Base-by-base conservation (phyloP, 2,797 vertebrate genomes). In the Mallotus villosus region DNA sequence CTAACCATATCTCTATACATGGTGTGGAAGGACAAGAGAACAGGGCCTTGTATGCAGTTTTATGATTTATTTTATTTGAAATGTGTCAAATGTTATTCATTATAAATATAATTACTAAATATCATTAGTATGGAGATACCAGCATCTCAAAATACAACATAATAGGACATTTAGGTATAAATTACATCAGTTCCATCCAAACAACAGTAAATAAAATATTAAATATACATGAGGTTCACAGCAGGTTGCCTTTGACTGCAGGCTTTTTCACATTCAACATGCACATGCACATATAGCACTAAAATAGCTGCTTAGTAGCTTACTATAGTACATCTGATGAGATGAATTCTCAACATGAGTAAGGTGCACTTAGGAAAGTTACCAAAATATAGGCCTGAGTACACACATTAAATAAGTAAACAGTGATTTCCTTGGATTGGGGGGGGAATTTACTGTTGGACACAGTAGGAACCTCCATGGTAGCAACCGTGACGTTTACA, bases 81-180 rank as follows among this genome's bases (percentile, higher is more conserved):
- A 34, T 6, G 32, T 34, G 7, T 8, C 32, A 34, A 34, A 22
- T 16, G n/a, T 11, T 19, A 29, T 29, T 17, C 9, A 19, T n/a
- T 57, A 75, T 72, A 17, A 46, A 72, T 63, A 5, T 73, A 34
- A 58, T 72, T 46, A 14, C 41, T 14, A 46, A 46, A 46, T 46
- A 46, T 46, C 12, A 12, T 46, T 46, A 46, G 68, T 4, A 3
- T 27, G 0, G 82, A n/a, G 85, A 90, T 87, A 87, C 88, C 89
- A 57, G 89, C 89, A 89, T 81, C 88, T 81, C 78, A 58, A 34
- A 69, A 73, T 46, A 81, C 66, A 84, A 80, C 85, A 85, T 84
- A 66, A 59, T 77, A 73, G 88, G 82, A 87, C 86, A 91, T 89
- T 84, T 46, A 46, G 41, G 24, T 21, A 63, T 57, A 70, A 76